Evolutionary conservation across 1,140 invertebrate species (phyloP).

Genomic region (Drosophila santomea): DNA sequence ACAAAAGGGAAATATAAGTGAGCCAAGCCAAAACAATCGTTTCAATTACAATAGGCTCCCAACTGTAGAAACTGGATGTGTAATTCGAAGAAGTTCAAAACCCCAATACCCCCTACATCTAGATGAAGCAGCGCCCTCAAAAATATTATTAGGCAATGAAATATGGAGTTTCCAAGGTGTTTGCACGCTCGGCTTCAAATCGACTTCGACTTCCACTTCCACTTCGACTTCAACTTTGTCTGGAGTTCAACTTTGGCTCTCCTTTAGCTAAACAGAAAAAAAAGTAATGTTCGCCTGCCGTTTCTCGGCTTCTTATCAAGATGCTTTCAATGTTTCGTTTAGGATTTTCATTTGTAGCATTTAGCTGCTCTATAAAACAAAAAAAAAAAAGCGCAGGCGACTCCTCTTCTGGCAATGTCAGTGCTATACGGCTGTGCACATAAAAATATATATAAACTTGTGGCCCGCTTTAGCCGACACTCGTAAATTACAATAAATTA

Average conservation of each 20-base stretch:
- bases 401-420: constrained; percentile 69
- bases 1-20: constrained; percentile 53
- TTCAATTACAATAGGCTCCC: constrained; percentile 71
- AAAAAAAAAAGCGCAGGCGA: constrained; percentile 23
- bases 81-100: constrained; percentile 15
- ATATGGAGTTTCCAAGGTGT: constrained; percentile 72
- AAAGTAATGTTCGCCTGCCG: constrained; percentile 43
- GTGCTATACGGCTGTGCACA: constrained; percentile 30
- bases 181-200: constrained; percentile 68
- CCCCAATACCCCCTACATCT: constrained; percentile 19
- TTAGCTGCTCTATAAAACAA: constrained; percentile 76
- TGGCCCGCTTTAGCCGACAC: constrained; percentile 71
- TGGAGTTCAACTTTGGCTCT: constrained; percentile 28
- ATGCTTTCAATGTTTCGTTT: constrained; percentile 82
- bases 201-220: constrained; percentile 12
- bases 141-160: constrained; percentile 76
- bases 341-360: constrained; percentile 83
- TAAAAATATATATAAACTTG: constrained; percentile 10
- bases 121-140: constrained; percentile 25
- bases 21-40: constrained; percentile 71
- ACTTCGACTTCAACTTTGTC: constrained; percentile 21
- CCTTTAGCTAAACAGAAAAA: constrained; percentile 13
- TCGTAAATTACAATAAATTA: constrained; percentile 84
- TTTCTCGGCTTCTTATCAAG: constrained; percentile 66
- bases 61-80: constrained; percentile 36